Conservation (phyloP, 2,113 vertebrate genomes). For the Hylia prasina region DNA sequence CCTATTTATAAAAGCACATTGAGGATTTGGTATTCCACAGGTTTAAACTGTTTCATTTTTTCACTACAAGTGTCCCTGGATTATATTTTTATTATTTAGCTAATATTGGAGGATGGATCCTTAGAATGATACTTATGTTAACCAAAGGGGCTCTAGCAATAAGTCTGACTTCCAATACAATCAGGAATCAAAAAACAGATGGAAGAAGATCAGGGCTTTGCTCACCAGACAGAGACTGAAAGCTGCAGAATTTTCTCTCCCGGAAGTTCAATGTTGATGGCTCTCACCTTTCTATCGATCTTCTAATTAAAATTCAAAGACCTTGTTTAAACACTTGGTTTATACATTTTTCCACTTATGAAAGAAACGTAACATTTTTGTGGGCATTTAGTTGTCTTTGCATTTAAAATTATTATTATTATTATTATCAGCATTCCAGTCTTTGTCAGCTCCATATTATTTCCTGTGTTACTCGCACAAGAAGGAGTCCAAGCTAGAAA, state of each 20-base stretch:
- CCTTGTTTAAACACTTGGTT: neutral
- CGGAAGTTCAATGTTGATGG: neutral
- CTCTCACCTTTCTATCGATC: neutral
- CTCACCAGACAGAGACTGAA: neutral
- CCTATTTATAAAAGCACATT: neutral
- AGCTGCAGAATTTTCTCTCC: neutral
- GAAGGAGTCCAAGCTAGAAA: neutral
- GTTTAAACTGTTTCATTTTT: neutral
- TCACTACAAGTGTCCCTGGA: neutral
- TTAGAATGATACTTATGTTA: neutral
- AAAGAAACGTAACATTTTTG: neutral
- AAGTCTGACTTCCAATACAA: neutral
- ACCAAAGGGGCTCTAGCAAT: neutral
- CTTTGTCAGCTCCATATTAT: neutral
- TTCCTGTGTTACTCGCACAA: neutral
- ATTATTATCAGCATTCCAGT: neutral
- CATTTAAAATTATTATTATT: no score
- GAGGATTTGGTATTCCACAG: neutral
- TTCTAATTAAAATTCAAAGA: neutral
- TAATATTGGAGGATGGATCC: neutral
- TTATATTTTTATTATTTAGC: neutral
- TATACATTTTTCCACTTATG: neutral
- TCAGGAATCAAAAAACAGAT: neutral
- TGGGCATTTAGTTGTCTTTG: neutral
- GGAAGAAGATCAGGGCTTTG: neutral